Conservation (phyloP, 2,888 invertebrate genomes). For the Heteromyza rotundicornis region DNA sequence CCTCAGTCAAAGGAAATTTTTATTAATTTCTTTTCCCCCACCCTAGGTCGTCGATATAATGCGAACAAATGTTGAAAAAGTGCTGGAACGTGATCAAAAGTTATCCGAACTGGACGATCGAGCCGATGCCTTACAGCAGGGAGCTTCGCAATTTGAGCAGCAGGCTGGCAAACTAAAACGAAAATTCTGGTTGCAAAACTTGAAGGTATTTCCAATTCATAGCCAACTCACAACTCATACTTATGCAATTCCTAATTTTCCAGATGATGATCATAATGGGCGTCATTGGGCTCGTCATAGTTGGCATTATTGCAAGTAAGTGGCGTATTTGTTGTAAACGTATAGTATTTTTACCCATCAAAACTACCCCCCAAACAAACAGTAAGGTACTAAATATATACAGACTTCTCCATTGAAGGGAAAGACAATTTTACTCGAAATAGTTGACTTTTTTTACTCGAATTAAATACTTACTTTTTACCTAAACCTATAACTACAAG, state of each 20-base stretch:
- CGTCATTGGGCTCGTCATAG: constrained; percentile 79
- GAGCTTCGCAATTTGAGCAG: constrained; percentile 95
- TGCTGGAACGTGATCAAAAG: constrained; percentile 93
- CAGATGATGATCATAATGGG: constrained; percentile 95
- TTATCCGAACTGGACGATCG: constrained; percentile 93
- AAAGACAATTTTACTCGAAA: too few relatives aligned
- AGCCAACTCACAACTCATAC: background rate
- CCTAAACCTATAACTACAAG: too few relatives aligned
- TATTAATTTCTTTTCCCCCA: constrained; percentile 43
- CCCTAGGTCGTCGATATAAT: constrained; percentile 87
- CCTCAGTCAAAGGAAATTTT: background rate
- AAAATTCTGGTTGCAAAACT: constrained; percentile 97
- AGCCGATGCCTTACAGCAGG: constrained; percentile 93
- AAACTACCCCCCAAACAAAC: too few relatives aligned
- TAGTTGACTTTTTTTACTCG: too few relatives aligned
- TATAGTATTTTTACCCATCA: too few relatives aligned
- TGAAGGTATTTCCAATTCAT: constrained; percentile 70
- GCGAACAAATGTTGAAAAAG: constrained; percentile 95
- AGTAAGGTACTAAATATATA: too few relatives aligned
- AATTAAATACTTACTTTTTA: too few relatives aligned
- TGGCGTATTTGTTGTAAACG: too few relatives aligned
- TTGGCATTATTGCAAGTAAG: constrained; percentile 90
- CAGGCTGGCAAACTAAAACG: constrained; percentile 96
- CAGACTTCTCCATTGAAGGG: too few relatives aligned
- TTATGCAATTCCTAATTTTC: constrained; percentile 38